A percentile compares a stretch with the other conserved stretches of the same genome.
These are phyloP conservation scores for Eurosta solidaginis DNA, from an alignment of 1,140 invertebrate genomes.

Conservation along the genomic window DNA sequence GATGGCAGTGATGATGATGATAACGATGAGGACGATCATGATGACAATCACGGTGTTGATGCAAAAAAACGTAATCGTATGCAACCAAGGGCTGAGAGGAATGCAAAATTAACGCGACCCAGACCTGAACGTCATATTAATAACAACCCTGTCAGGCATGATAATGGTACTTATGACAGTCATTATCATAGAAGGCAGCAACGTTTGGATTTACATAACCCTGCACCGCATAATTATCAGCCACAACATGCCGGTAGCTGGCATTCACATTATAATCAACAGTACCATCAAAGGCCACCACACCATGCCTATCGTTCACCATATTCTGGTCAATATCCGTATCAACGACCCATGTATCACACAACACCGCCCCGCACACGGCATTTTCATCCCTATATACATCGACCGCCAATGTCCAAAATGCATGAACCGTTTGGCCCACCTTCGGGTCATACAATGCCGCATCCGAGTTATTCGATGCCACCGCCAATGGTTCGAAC, in stretches of 20 bases:
- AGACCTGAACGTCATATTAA: not conserved
- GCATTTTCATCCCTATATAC: not conserved
- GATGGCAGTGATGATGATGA: not conserved
- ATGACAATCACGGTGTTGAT: not conserved
- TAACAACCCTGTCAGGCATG: not conserved
- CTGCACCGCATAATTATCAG: not conserved
- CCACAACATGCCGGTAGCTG: slow-evolving; percentile 49
- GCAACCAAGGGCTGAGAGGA: not conserved
- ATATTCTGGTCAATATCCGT: not conserved
- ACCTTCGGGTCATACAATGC: not conserved
- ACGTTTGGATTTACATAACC: not conserved
- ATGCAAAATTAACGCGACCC: not conserved
- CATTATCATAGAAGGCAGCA: not conserved
- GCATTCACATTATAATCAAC: slow-evolving; percentile 56
- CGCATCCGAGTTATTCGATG: not conserved
- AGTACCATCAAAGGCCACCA: slow-evolving; percentile 34
- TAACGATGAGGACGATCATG: not conserved
- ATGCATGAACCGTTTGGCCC: not conserved
- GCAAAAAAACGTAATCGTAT: not conserved
- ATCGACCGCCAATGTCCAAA: not conserved
- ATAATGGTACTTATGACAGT: not conserved
- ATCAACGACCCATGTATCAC: not conserved
- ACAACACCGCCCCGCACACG: slow-evolving; percentile 19
- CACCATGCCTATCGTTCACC: not conserved
- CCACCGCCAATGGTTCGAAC: not conserved